Evolutionary conservation across 2,797 vertebrate genomes (phyloP).

Genomic region (Mormyrops boulengeri): DNA sequence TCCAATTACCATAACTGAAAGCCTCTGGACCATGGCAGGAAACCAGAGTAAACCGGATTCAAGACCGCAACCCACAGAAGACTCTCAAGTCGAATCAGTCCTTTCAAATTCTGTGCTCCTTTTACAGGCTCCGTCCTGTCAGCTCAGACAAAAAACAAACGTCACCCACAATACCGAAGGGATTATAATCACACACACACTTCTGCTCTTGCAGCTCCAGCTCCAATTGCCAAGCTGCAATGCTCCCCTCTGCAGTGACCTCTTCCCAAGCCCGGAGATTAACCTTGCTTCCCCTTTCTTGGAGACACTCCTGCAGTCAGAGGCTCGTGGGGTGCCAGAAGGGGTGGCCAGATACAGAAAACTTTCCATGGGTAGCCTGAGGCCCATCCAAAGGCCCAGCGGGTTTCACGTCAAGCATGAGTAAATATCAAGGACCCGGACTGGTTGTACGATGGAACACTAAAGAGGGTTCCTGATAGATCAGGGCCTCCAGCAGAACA

Average conservation of each 20-base stretch:
- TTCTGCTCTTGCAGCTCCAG: neutral
- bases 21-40: neutral
- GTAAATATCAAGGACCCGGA: neutral
- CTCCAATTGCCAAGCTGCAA: neutral
- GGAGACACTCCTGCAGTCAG: neutral
- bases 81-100: slow-evolving; percentile 28
- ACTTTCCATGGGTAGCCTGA: neutral
- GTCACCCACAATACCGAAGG: neutral
- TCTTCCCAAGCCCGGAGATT: neutral
- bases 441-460: neutral
- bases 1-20: neutral
- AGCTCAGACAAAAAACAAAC: slow-evolving; percentile 9
- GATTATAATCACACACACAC: neutral
- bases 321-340: neutral
- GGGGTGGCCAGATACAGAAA: neutral
- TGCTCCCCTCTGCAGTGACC: neutral
- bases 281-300: neutral
- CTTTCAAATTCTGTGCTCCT: slow-evolving; percentile 3
- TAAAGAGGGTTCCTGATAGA: neutral
- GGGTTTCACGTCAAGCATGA: neutral
- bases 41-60: neutral
- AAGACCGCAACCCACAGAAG: slow-evolving; percentile 17
- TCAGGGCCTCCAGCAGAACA: neutral
- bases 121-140: slow-evolving; percentile 16
- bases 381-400: neutral